phyloP scores from a whole-genome alignment of 2,797 vertebrate species.

The Triplophysa bombifrons region DNA sequence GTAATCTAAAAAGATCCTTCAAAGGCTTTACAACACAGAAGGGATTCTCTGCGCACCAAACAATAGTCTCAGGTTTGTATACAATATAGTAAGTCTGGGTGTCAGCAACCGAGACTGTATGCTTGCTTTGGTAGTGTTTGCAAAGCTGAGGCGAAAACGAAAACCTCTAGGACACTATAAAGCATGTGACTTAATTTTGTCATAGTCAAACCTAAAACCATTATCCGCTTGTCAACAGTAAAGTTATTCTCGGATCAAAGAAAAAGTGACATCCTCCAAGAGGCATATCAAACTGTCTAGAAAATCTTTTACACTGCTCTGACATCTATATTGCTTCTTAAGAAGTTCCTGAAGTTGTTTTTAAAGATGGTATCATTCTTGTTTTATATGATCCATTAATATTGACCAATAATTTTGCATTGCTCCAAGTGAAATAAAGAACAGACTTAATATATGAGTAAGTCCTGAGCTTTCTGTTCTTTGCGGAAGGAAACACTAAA shows the following conservation, averaged over 20 bases:
- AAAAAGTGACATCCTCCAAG: constrained; percentile 36
- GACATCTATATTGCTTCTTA: constrained; percentile 16
- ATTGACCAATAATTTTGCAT: constrained; percentile 15
- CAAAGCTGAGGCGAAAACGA: constrained; percentile 18
- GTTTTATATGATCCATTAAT: constrained; percentile 23
- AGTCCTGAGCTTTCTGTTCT: constrained; percentile 26
- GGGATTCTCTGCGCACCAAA: constrained; percentile 4
- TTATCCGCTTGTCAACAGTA: constrained; percentile 52
- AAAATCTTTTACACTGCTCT: constrained; percentile 25
- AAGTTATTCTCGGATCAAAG: constrained; percentile 54
- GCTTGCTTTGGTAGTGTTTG: constrained; percentile 34
- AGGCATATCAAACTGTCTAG: constrained; percentile 39
- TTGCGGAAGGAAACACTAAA: constrained; percentile 20
- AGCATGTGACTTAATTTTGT: constrained; percentile 34
- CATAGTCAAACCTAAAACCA: constrained; percentile 52
- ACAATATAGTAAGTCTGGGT: constrained; percentile 25
- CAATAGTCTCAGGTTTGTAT: constrained; percentile 24
- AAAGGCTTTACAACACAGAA: background rate
- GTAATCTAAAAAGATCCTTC: constrained; percentile 24
- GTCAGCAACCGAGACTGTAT: constrained; percentile 45
- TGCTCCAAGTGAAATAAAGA: constrained; percentile 3
- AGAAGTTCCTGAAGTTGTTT: background rate
- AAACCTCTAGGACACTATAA: constrained; percentile 34
- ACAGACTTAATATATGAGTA: constrained; percentile 9
- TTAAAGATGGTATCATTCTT: constrained; percentile 3